Percentiles rank a stretch among this genome's conserved stretches.
Conservation (phyloP, 2,797 vertebrate genomes). For the Thripadectes ignobilis region DNA sequence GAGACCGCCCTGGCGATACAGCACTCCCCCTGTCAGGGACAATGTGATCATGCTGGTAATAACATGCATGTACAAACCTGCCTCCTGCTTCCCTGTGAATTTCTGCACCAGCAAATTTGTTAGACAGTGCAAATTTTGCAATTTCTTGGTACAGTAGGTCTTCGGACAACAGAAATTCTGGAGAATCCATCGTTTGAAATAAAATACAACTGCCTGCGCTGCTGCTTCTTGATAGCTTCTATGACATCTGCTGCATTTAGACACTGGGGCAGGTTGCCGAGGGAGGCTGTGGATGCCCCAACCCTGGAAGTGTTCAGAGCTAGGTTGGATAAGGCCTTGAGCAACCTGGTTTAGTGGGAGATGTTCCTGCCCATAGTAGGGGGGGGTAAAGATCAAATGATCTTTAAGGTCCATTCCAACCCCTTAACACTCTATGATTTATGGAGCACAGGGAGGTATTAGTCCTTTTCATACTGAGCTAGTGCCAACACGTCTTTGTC, state of each 20-base stretch:
- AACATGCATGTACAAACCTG: neutral
- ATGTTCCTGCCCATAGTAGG: fast-evolving
- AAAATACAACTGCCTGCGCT: neutral
- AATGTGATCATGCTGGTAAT: neutral
- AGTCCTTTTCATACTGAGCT: neutral
- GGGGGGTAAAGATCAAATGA: neutral
- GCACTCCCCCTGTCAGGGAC: neutral
- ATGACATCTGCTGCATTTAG: neutral
- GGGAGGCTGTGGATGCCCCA: neutral
- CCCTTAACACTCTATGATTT: neutral
- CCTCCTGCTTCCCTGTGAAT: neutral
- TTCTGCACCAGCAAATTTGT: neutral
- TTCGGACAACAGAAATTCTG: neutral
- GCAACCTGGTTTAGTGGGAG: neutral
- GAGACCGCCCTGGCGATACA: neutral
- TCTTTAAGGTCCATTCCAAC: neutral
- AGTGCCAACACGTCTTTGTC: neutral
- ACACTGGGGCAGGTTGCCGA: neutral
- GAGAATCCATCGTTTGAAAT: neutral
- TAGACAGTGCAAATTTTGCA: neutral
- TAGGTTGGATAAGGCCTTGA: neutral
- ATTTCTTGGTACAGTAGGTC: neutral
- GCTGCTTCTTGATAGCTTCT: neutral
- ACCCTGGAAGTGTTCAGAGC: neutral
- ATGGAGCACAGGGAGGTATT: neutral